Conservation (phyloP, 1,140 invertebrate species). For the Goniozus legneri region DNA sequence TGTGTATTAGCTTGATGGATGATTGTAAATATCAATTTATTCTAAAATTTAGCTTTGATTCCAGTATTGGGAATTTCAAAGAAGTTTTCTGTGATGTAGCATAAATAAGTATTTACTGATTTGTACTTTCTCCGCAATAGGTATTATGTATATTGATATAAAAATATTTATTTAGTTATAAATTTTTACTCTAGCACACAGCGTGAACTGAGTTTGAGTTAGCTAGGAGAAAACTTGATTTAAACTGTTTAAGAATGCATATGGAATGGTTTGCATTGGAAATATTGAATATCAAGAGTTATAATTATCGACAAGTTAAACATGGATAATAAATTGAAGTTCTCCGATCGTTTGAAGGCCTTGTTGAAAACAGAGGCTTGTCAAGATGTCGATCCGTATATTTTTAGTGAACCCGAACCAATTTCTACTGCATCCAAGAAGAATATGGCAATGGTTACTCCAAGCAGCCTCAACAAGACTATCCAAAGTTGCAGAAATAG, state of each 20-base stretch:
- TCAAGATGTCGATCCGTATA: conserved; percentile 57
- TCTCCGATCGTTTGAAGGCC: conserved; percentile 53
- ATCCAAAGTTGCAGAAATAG: conserved; percentile 35
- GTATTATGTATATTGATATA: too few relatives aligned
- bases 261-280: conserved; percentile 26
- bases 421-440: conserved; percentile 33
- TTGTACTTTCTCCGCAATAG: too few relatives aligned
- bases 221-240: conserved; percentile 23
- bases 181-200: conserved; percentile 23
- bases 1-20: too few relatives aligned
- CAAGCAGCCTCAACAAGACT: conserved; percentile 35
- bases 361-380: conserved; percentile 49
- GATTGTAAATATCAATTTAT: too few relatives aligned
- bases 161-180: conserved; percentile 6
- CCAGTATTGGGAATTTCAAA: too few relatives aligned
- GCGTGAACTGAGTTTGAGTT: conserved; percentile 28
- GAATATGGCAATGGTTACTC: conserved; percentile 30
- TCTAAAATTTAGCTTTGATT: too few relatives aligned
- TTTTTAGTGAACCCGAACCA: conserved; percentile 58
- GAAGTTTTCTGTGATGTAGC: too few relatives aligned
- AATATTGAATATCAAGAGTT: conserved; percentile 38
- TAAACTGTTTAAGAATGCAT: conserved; percentile 40
- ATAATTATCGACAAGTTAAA: conserved; percentile 35
- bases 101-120: too few relatives aligned
- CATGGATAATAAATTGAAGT: conserved; percentile 57